Evolutionary conservation across 2,797 vertebrate species (phyloP), one percentile per base, ranked within the genome.

Genomic region (Remorina albescens): DNA sequence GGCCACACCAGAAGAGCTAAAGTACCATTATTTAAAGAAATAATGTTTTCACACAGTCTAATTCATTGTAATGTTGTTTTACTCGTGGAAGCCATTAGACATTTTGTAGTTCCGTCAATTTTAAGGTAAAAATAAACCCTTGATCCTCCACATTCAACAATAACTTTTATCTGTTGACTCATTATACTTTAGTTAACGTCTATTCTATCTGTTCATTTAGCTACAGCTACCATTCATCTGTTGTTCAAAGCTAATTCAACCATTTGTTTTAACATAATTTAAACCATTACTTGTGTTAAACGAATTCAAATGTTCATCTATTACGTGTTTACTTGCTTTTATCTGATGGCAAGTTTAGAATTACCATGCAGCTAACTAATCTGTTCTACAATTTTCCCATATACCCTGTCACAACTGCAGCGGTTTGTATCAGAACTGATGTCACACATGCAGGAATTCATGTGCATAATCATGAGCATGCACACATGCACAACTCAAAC

Each of bases 401-500:
- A 41, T 16, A 41, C 39, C 15, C 3, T 21, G 6, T 41, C 19
- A 19, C 26, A 23, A 67, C 26, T 23, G 51, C 39, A 63, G n/a
- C 64, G 18, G 51, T 34, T 42, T 34, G 5, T 5, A 10, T 25
- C n/a, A n/a, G 19, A 9, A 10, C 18, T 44, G 13, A 67, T 47
- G 51, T 55, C 15, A 73, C 49, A 34, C 36, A 46, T 13, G 13
- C 25, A 58, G 41, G 58, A 67, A 73, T 58, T 50, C 39, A 66
- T 34, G 23, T 28, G 71, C 41, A 67, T 28, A 49, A 53, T 50
- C 42, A 12, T 56, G 37, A 55, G 74, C 23, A 59, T 15, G 36
- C 23, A 72, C 28, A 42, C 36, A 71, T 26, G 44, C 50, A 46
- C 59, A 32, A 60, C 37, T 72, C 65, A 68, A 64, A 72, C 56